phyloP scores from a whole-genome alignment of 1,140 invertebrate genomes.

The Drosophila equinoxialis region DNA sequence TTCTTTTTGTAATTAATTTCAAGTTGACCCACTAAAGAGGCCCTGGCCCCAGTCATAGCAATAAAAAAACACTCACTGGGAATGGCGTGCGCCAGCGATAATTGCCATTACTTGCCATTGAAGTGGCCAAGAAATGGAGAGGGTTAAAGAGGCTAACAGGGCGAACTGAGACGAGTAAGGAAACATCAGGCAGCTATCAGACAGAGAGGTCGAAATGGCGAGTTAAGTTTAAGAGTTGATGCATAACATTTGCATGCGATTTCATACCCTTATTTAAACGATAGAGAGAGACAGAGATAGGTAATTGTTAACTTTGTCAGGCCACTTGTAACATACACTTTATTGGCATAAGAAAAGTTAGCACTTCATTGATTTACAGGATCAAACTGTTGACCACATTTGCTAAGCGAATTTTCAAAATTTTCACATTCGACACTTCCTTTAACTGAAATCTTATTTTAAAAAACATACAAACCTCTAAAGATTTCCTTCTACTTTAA shows the following conservation, averaged over 20 bases:
- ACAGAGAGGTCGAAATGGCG: not conserved
- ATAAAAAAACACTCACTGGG: constrained; percentile 66
- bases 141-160: not conserved
- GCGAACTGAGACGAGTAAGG: not conserved
- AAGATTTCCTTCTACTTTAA: too few relatives aligned
- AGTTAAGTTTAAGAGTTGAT: constrained; percentile 22
- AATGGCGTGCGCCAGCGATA: constrained; percentile 75
- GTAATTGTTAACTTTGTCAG: not conserved
- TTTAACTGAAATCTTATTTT: too few relatives aligned
- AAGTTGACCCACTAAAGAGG: constrained; percentile 73
- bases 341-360: too few relatives aligned
- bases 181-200: too few relatives aligned
- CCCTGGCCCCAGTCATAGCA: constrained; percentile 53
- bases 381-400: too few relatives aligned
- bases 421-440: too few relatives aligned
- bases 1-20: constrained; percentile 68
- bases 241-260: constrained; percentile 65
- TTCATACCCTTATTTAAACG: not conserved
- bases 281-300: too few relatives aligned
- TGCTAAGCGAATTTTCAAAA: too few relatives aligned
- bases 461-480: too few relatives aligned
- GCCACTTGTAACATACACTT: not conserved
- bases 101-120: constrained; percentile 67
- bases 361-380: too few relatives aligned
- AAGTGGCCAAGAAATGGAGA: constrained; percentile 21